Conservation (phyloP, 1,140 invertebrate species). For the Protaetia brevitarsis region DNA sequence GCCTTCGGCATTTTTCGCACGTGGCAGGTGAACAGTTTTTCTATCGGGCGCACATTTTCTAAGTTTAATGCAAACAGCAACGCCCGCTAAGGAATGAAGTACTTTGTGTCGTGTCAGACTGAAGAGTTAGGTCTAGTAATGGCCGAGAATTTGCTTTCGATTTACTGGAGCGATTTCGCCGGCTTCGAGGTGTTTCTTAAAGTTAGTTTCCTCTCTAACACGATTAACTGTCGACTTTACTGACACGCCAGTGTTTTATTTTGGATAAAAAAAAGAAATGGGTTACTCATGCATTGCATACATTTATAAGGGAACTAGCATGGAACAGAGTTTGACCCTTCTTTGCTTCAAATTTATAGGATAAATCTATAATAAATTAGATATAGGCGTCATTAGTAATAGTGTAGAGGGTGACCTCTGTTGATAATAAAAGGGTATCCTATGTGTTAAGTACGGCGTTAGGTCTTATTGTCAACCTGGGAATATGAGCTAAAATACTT, state of each 20-base stretch:
- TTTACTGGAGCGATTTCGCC: no score
- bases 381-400: neutral
- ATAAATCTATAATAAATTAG: slow-evolving; percentile 2
- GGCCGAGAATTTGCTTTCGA: neutral
- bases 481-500: slow-evolving; percentile 1
- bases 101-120: neutral
- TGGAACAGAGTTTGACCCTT: neutral
- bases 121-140: neutral
- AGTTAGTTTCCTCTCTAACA: no score
- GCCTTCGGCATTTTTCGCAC: no score
- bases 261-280: no score
- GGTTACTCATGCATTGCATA: neutral
- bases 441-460: neutral
- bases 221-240: no score
- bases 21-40: neutral
- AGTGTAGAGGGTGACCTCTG: slow-evolving; percentile 4
- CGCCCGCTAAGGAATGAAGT: neutral
- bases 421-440: neutral
- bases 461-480: slow-evolving; percentile 8
- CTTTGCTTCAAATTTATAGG: neutral
- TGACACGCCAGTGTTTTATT: no score
- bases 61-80: neutral
- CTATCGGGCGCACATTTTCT: neutral
- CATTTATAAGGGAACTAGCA: neutral
- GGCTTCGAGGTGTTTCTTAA: no score